Percentiles rank a stretch among this genome's conserved stretches.
These are phyloP conservation scores for Genyomyrus donnyi DNA, from an alignment of 2,113 vertebrate species.

Conservation along the genomic window DNA sequence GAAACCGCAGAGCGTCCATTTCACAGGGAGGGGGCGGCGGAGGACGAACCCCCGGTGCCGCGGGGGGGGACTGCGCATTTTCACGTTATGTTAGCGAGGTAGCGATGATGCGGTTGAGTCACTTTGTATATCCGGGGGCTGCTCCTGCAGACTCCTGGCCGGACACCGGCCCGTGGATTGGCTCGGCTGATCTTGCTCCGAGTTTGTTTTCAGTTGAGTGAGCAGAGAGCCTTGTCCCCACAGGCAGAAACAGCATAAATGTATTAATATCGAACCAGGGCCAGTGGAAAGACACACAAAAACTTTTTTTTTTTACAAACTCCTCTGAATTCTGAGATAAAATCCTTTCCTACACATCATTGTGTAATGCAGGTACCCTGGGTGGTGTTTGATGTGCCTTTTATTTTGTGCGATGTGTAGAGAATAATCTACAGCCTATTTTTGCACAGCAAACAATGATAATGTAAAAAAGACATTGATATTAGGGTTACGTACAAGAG, in stretches of 20 bases:
- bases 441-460: neutral
- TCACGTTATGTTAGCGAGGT: conserved; percentile 19
- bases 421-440: neutral
- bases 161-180: neutral
- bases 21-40: neutral
- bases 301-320: neutral
- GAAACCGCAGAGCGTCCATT: neutral
- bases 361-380: neutral
- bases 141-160: neutral
- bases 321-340: neutral
- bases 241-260: neutral
- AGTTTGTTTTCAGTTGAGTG: neutral
- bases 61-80: neutral
- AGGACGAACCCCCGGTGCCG: neutral
- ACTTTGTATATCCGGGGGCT: conserved; percentile 15
- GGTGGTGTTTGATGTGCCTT: neutral
- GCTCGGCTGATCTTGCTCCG: neutral
- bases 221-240: neutral
- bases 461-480: neutral
- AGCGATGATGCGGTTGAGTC: conserved; percentile 29
- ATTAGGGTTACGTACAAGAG: neutral
- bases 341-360: neutral
- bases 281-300: neutral
- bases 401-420: neutral
- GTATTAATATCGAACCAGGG: neutral